A percentile compares a stretch with the other conserved stretches of the same genome.
Evolutionary conservation across 2,888 invertebrate species (phyloP).

Genomic region (Tinea trinotella): DNA sequence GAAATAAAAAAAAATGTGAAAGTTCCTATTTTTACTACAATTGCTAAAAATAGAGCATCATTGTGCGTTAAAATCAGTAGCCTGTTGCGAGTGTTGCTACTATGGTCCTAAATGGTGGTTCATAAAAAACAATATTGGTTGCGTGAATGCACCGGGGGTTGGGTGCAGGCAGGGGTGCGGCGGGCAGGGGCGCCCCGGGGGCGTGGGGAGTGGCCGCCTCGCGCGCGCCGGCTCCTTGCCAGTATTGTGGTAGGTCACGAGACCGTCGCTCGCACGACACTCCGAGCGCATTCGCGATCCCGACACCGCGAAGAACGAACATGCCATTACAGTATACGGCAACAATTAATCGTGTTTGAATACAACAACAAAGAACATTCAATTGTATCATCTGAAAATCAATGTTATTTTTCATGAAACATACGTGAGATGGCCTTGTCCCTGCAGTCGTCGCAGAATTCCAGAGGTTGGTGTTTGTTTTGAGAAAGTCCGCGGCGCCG

Average conservation of each 20-base stretch:
- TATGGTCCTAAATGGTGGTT: slow-evolving; percentile 24
- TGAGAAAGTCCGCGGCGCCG: background rate
- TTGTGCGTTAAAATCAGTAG: slow-evolving; percentile 1
- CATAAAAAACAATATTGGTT: slow-evolving; percentile 67
- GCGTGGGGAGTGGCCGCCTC: slow-evolving; percentile 50
- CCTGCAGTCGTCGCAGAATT: slow-evolving; percentile 70
- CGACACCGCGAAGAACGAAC: slow-evolving; percentile 51
- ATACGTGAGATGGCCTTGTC: slow-evolving; percentile 73
- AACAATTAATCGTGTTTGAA: background rate
- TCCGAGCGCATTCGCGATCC: slow-evolving; percentile 44
- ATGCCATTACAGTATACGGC: slow-evolving; percentile 30
- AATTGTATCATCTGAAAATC: slow-evolving; percentile 21
- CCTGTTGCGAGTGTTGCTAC: background rate
- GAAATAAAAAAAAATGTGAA: background rate
- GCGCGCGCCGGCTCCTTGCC: slow-evolving; percentile 45
- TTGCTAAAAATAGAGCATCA: background rate
- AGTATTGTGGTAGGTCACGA: slow-evolving; percentile 78
- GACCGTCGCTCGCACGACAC: slow-evolving; percentile 48
- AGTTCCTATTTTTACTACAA: background rate
- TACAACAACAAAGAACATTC: background rate
- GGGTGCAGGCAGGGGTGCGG: slow-evolving; percentile 27
- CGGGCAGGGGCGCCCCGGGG: slow-evolving; percentile 56
- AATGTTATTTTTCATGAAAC: slow-evolving; percentile 57
- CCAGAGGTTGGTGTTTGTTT: slow-evolving; percentile 49
- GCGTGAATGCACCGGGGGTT: slow-evolving; percentile 52